A percentile compares a stretch with the other conserved stretches of the same genome.
phyloP scores from a whole-genome alignment of 2,797 vertebrate species.

The Simalia tracyae region DNA sequence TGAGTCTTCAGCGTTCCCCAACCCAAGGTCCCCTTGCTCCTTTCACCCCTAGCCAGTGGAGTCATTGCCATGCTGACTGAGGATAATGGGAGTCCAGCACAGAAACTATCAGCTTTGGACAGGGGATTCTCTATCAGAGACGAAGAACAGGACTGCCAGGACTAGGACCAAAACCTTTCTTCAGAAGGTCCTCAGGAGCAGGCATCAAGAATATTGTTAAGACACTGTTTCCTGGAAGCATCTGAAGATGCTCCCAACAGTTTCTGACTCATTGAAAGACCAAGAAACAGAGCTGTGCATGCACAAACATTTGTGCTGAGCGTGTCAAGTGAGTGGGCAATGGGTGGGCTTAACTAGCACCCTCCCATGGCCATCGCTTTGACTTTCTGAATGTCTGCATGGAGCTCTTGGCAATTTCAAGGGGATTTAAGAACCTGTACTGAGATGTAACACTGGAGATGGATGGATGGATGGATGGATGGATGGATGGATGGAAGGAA shows the following conservation, averaged over 20 bases:
- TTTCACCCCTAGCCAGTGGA: not conserved
- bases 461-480: not conserved
- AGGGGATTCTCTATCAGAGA: not conserved
- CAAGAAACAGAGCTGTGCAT: not conserved
- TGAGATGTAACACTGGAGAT: not conserved
- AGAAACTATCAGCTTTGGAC: not conserved
- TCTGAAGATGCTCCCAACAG: not conserved
- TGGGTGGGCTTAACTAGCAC: not conserved
- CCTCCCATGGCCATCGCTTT: not conserved
- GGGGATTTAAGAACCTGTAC: not conserved
- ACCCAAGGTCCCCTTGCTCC: not conserved
- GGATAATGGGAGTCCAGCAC: not conserved
- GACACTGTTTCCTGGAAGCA: not conserved
- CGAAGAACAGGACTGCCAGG: not conserved
- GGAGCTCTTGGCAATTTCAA: not conserved
- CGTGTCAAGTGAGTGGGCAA: not conserved
- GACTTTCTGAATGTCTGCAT: not conserved
- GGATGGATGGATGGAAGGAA: not conserved
- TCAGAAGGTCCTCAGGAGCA: not conserved
- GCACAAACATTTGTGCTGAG: not conserved
- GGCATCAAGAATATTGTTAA: not conserved
- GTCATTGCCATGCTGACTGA: not conserved
- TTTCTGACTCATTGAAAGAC: not conserved
- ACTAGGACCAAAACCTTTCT: not conserved
- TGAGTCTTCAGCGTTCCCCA: not conserved